Base-by-base conservation (phyloP, 2,113 vertebrate species). In the Ciconia stormi region DNA sequence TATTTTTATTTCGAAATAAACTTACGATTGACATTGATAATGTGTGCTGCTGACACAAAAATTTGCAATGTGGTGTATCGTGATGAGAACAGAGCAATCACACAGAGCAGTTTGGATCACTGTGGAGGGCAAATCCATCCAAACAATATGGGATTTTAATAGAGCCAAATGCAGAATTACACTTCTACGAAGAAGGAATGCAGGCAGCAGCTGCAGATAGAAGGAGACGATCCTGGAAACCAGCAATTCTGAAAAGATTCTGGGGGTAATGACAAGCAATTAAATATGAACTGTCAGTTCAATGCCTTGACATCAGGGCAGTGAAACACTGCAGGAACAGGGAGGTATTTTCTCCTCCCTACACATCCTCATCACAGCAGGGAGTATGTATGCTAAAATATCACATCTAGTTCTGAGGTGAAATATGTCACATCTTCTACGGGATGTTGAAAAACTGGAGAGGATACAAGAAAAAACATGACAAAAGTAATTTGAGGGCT, bases 1-100 rank as follows among this genome's bases (percentile, higher is more conserved):
- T 94, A 91, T 95, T 93, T 91, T 96, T 95, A 69, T 96, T 96
- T 96, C 16, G 2, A 96, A 94, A 97, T 90, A 96, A 95, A 95
- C 93, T 95, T n/a, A 76, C 9, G 15, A 95, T 93, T 2, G 1
- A 82, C 93, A 87, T 46, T 88, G 95, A 96, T 96, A 97, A 91
- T 85, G 78, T 96, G 91, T 82, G 91, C 90, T 94, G 96, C 96
- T 96, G 93, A 97, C 93, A 96, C 58, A 92, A 53, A 92, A 88
- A 88, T 86, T 77, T 91, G 58, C 93, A 86, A 50, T 92, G 82
- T 96, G 90, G 85, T 96, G 87, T 90, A 92, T 70, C 1, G 2
- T 94, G 95, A 95, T 94, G 97, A 94, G 90, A 96, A 90, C 84
- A 93, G 83, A 88, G 78, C 74, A 94, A 93, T 88, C 90, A 61